Evolutionary conservation across 1,140 invertebrate genomes (phyloP).

Genomic region (Hylaeus anthracinus): DNA sequence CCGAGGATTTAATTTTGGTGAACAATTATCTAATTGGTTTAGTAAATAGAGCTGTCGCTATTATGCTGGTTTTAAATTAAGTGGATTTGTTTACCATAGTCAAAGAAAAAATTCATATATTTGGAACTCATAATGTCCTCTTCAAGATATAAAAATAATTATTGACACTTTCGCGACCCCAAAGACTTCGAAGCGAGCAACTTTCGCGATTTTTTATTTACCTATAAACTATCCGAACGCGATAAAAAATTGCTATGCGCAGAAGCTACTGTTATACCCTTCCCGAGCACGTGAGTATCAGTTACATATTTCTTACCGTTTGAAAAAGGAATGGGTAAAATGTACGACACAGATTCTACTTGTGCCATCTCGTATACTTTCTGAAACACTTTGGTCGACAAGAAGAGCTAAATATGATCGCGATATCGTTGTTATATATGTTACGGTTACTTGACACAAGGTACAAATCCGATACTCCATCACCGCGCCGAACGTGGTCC

Average conservation of each 20-base stretch:
- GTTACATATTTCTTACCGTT: background rate
- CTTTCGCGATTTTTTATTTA: background rate
- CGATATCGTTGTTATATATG: constrained; percentile 54
- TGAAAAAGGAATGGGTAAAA: background rate
- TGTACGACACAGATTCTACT: background rate
- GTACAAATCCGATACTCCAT: constrained; percentile 65
- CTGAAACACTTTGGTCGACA: constrained; percentile 17
- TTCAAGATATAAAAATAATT: no score
- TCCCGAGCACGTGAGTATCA: background rate
- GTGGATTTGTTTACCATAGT: no score
- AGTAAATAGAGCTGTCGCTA: no score
- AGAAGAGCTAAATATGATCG: constrained; percentile 29
- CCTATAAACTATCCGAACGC: background rate
- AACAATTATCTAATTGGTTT: no score
- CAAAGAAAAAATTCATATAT: no score
- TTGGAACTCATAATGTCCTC: no score
- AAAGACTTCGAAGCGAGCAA: background rate
- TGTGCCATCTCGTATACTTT: background rate
- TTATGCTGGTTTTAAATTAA: no score
- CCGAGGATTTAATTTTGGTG: no score
- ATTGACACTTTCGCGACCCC: no score
- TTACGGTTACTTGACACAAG: constrained; percentile 59
- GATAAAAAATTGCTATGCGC: background rate
- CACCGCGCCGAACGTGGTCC: constrained; percentile 38
- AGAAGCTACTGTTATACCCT: background rate